These are phyloP conservation scores for Cecidostiba fungosa DNA, from an alignment of 2,888 invertebrate genomes.

Conservation along the genomic window DNA sequence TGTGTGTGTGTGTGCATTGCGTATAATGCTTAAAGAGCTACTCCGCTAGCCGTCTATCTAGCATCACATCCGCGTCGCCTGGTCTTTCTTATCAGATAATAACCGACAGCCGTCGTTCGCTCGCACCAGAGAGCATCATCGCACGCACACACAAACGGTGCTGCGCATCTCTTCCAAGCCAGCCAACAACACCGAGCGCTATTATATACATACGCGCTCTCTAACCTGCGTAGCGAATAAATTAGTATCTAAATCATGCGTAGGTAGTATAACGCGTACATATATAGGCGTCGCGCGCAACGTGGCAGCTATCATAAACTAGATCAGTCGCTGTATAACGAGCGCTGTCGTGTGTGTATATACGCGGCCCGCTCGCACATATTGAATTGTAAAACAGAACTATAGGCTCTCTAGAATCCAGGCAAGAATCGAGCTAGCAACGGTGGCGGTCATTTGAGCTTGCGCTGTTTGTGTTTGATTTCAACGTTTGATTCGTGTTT, in stretches of 20 bases:
- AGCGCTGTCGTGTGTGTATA: background rate
- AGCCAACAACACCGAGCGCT: no score
- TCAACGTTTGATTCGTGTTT: conserved; percentile 49
- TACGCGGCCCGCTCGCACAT: background rate
- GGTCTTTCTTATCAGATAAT: conserved; percentile 15
- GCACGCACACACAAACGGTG: no score
- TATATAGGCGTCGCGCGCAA: background rate
- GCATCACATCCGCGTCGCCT: background rate
- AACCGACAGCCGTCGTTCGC: conserved; percentile 13
- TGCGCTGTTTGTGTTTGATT: conserved; percentile 47
- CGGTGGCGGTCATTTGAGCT: conserved; percentile 2
- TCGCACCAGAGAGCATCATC: background rate
- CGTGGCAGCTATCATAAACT: conserved; percentile 44
- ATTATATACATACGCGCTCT: background rate
- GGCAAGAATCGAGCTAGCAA: background rate
- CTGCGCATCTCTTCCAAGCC: background rate
- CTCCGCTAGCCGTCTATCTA: background rate
- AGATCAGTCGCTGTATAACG: conserved; percentile 41
- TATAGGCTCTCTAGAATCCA: background rate
- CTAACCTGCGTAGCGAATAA: conserved; percentile 34
- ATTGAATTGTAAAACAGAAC: conserved; percentile 51
- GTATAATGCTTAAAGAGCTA: background rate
- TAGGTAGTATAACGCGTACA: background rate
- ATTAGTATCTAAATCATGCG: conserved; percentile 58
- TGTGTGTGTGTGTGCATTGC: background rate